Percentiles rank a stretch among this genome's conserved stretches.
Evolutionary conservation across 2,888 invertebrate genomes (phyloP).

Genomic region (Pseudoips prasinana): DNA sequence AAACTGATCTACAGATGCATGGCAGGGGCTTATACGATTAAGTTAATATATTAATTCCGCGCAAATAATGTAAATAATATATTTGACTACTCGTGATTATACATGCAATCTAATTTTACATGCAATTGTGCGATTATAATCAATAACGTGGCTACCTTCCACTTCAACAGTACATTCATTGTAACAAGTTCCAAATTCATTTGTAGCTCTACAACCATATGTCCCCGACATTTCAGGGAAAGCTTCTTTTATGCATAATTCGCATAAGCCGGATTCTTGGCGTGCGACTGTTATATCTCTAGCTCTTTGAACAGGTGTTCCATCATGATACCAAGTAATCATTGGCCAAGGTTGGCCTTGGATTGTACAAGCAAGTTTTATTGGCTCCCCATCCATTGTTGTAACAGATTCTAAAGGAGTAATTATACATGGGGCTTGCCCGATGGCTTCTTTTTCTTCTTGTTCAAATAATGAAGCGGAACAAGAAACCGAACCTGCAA

Average conservation of each 20-base stretch:
- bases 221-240: constrained; percentile 95
- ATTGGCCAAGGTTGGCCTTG: constrained; percentile 90
- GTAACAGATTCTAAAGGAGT: constrained; percentile 87
- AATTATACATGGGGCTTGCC: constrained; percentile 87
- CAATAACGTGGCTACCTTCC: constrained; percentile 85
- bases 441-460: constrained; percentile 66
- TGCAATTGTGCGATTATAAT: constrained; percentile 51
- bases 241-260: constrained; percentile 91
- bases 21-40: constrained; percentile 36
- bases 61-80: constrained; percentile 20
- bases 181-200: constrained; percentile 91
- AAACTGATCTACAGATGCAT: constrained; percentile 65
- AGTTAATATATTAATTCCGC: background rate
- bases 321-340: constrained; percentile 91
- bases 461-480: constrained; percentile 87
- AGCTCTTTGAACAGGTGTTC: constrained; percentile 86
- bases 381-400: constrained; percentile 95
- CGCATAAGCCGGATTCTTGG: constrained; percentile 89
- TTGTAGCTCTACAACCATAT: constrained; percentile 91
- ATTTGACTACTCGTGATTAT: background rate
- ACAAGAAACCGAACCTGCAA: constrained; percentile 93
- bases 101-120: constrained; percentile 31
- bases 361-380: constrained; percentile 87
- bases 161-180: constrained; percentile 89
- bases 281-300: constrained; percentile 89